These are phyloP conservation scores for Galago senegalensis DNA, from an alignment of 2,797 vertebrate species.

Conservation along the genomic window DNA sequence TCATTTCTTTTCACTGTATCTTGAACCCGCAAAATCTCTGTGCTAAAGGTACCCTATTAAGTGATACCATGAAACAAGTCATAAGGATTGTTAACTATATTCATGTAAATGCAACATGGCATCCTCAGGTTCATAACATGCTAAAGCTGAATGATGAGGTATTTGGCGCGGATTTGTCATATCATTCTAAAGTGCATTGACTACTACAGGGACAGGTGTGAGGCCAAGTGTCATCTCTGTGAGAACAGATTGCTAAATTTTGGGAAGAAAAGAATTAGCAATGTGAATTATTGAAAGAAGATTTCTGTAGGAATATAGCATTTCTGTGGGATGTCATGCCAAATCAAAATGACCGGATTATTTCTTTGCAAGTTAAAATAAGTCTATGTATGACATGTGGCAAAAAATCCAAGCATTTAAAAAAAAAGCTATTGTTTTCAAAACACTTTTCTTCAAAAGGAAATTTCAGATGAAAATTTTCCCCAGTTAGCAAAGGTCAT, in stretches of 20 bases:
- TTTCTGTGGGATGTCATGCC: not conserved
- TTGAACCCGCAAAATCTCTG: not conserved
- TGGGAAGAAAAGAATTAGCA: not conserved
- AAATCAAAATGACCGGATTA: not conserved
- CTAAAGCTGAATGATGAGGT: not conserved
- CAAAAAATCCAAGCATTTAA: not conserved
- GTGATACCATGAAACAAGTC: not conserved
- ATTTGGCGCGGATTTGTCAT: not conserved
- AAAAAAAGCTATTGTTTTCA: not conserved
- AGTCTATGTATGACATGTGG: not conserved
- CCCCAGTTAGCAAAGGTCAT: not conserved
- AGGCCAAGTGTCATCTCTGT: not conserved
- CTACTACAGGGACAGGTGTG: not conserved
- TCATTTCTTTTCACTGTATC: not conserved
- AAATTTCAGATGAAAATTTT: not conserved
- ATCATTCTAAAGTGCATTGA: not conserved
- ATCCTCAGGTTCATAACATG: not conserved
- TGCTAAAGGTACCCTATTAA: not conserved
- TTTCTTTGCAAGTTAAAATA: not conserved
- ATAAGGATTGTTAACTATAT: not conserved
- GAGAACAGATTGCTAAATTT: not conserved
- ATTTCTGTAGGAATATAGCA: not conserved
- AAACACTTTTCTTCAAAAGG: not conserved
- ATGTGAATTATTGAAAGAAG: not conserved
- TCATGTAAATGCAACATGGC: not conserved